phyloP scores from a whole-genome alignment of 2,113 vertebrate species.

The Coptodon rendalli region DNA sequence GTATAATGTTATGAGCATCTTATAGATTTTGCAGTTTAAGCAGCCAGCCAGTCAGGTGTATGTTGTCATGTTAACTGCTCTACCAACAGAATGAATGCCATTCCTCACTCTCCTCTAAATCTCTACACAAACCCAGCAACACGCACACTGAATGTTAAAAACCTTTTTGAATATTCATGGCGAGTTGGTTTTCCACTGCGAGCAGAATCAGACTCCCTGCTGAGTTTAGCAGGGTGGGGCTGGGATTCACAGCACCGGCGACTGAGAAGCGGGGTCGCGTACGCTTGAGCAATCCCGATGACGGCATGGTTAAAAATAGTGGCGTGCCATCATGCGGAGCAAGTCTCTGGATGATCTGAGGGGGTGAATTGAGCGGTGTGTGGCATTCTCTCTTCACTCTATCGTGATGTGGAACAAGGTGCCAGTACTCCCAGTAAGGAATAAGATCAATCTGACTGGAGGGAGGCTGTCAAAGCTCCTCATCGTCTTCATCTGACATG shows the following conservation, averaged over 20 bases:
- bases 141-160: slow-evolving; percentile 32
- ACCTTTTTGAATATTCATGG: slow-evolving; percentile 60
- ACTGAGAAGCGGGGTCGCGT: neutral
- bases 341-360: slow-evolving; percentile 15
- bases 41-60: neutral
- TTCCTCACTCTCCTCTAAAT: neutral
- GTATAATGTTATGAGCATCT: neutral
- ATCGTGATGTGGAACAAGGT: slow-evolving; percentile 44
- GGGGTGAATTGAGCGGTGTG: neutral
- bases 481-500: neutral
- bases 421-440: slow-evolving; percentile 46
- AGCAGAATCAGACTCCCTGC: slow-evolving; percentile 23
- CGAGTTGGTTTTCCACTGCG: slow-evolving; percentile 5
- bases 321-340: slow-evolving; percentile 45
- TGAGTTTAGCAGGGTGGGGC: slow-evolving; percentile 19
- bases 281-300: slow-evolving; percentile 32
- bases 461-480: slow-evolving; percentile 22
- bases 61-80: slow-evolving; percentile 1
- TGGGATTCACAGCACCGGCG: neutral
- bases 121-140: neutral
- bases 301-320: slow-evolving; percentile 70
- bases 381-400: slow-evolving; percentile 1
- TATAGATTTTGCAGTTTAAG: slow-evolving; percentile 12
- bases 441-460: slow-evolving; percentile 26
- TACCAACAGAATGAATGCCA: neutral